These are phyloP conservation scores for Daphoenositta chrysoptera DNA, from an alignment of 2,113 vertebrate genomes.

Conservation along the genomic window DNA sequence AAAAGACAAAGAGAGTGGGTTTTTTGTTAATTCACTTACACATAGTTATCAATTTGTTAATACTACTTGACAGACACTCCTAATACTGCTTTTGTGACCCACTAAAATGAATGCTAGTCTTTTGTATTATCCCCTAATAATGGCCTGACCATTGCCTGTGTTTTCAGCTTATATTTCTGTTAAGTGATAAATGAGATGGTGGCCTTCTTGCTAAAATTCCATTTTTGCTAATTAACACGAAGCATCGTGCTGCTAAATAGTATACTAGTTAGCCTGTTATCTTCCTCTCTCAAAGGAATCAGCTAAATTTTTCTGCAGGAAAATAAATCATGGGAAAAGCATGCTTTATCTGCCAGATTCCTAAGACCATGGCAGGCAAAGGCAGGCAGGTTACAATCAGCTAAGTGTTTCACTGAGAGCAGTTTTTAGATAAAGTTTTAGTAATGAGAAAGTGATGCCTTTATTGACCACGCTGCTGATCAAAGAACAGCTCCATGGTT, in stretches of 20 bases:
- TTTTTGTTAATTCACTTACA: slow-evolving; percentile 27
- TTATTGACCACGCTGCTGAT: background rate
- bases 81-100: slow-evolving; percentile 34
- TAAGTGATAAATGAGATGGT: background rate
- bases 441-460: background rate
- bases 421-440: background rate
- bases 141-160: background rate
- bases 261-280: background rate
- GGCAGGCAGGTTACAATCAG: background rate
- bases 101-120: slow-evolving; percentile 31
- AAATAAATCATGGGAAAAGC: background rate
- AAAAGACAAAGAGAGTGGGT: background rate
- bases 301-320: background rate
- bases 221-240: background rate
- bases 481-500: background rate
- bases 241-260: background rate
- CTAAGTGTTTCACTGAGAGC: background rate
- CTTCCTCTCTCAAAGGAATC: background rate
- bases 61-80: slow-evolving; percentile 6
- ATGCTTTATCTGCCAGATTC: background rate
- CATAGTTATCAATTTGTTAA: slow-evolving; percentile 42
- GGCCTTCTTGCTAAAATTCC: background rate
- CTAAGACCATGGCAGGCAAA: background rate
- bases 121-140: background rate
- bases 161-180: background rate